Evolutionary conservation across 2,797 vertebrate genomes (phyloP).

Genomic region (Carduelis carduelis): DNA sequence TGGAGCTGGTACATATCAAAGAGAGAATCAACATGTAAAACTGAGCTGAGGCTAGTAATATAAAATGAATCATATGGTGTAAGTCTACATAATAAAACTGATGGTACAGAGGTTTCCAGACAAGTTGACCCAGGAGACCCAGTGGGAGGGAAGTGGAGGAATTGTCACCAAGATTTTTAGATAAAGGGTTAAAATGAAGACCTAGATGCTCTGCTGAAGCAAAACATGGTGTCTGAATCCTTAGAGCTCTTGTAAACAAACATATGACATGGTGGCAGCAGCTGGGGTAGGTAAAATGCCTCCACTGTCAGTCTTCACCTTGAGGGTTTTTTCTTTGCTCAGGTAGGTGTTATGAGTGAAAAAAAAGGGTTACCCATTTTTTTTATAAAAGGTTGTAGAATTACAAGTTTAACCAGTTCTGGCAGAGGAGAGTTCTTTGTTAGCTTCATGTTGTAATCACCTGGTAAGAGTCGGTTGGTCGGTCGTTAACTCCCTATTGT

Average conservation of each 20-base stretch:
- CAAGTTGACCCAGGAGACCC: neutral
- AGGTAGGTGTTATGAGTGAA: no score
- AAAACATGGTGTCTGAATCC: neutral
- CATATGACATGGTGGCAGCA: neutral
- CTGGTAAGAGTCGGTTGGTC: no score
- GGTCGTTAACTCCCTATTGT: no score
- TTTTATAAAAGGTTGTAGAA: no score
- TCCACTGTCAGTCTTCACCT: neutral
- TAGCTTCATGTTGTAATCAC: no score
- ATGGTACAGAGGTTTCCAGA: neutral
- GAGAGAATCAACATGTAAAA: neutral
- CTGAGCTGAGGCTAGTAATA: neutral
- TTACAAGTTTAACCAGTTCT: no score
- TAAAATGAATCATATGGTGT: neutral
- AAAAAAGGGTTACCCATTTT: no score
- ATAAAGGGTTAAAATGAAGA: neutral
- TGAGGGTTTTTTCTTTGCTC: neutral
- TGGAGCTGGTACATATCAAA: neutral
- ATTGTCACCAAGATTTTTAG: neutral
- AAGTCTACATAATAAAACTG: neutral
- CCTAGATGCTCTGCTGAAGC: neutral
- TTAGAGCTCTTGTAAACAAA: neutral
- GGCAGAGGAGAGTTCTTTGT: no score
- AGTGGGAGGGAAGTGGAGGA: neutral
- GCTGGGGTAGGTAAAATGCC: neutral